Evolutionary conservation across 2,888 invertebrate genomes (phyloP), one percentile per base, ranked within the genome.

Genomic region (Electrophaes corylata): DNA sequence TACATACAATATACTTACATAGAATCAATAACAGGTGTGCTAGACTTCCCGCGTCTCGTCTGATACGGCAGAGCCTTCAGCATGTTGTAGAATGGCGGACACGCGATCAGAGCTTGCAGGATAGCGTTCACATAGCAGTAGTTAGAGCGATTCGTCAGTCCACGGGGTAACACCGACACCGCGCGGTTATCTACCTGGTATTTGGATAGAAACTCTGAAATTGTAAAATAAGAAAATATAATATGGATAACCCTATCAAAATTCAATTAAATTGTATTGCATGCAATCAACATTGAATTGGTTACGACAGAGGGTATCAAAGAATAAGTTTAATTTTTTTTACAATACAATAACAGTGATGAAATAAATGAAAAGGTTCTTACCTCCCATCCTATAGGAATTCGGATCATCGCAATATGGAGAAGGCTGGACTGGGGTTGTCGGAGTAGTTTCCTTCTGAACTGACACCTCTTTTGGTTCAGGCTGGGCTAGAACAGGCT

Each of bases 101-200:
- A 99, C 11, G 98, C 98, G 26, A 98, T 93, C 68, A 99, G 88
- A 0, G 98, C 98, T 88, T 99, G 98, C 33, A 99, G 91, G 65
- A 98, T 98, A 16, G 98, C 96, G 87, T 99, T 99, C 62, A 98
- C 97, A 79, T 98, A 99, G 90, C 99, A 99, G 88, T 98, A 98
- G 89, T 98, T 99, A 64, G 97, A 97, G 65, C 96, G 95, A 86
- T 99, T 99, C 51, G 96, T 96, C 46, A 99, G 93, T 0, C 99
- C 99, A 48, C 98, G 94, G 0, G 98, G 98, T 74, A 96, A 93
- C 40, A 98, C 91, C 61, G 96, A 95, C 20, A 96, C 94, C 0
- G 96, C 94, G 59, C 94, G 93, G 79, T 96, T 96, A 79, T 97
- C 96, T 72, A 97, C 92, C 74, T 94, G 93, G 79, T 97, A 95